Base-by-base conservation (phyloP, 1,140 invertebrate species). In the Manduca sexta region DNA sequence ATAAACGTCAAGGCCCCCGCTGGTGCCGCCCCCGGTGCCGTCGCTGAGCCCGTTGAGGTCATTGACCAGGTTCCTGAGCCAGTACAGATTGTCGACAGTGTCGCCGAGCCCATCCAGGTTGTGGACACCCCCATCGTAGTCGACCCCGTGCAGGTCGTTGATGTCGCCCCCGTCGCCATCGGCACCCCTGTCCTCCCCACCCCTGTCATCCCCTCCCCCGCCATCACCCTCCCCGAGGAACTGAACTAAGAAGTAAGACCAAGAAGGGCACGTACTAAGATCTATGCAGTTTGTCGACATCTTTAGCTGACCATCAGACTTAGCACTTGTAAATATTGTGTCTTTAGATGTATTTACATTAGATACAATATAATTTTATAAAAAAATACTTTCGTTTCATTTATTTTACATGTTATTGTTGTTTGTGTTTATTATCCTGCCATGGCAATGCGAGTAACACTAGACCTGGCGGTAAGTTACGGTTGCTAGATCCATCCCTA, bases 181-280 rank as follows among this genome's bases (percentile, higher is more conserved):
- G 56, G 53, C 38, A 50, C 48, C 45, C 51, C 53, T 8, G 10
- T 39, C 37, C 13, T 56, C 47, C 47, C 39, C n/a, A 40, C 16
- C 76, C 54, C 74, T 73, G 8, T 59, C 62, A 10, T 51, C 60
- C 12, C 50, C 41, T 3, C 38, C 52, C 39, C 52, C 47, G 17
- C 48, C 38, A 31, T 54, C 59, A 15, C 49, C 52, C 48, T 40
- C 51, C 38, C 49, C 62, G 21, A 26, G 21, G 21, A 26, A 26
- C 21, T 26, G 4, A 26, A 26, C 21, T 26, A 26, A 26, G n/a
- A 26, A 0, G 21, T 3, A 26, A 8, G 4, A 26, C 4, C 8
- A 5, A 26, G 8, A 26, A 8, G 21, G 8, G 8, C 21, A 26
- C 8, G 4, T 26, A 8, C 8, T 8, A 3, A 26, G 21, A 26